Evolutionary conservation across 2,888 invertebrate genomes (phyloP).

Genomic region (Pelosia muscerda): DNA sequence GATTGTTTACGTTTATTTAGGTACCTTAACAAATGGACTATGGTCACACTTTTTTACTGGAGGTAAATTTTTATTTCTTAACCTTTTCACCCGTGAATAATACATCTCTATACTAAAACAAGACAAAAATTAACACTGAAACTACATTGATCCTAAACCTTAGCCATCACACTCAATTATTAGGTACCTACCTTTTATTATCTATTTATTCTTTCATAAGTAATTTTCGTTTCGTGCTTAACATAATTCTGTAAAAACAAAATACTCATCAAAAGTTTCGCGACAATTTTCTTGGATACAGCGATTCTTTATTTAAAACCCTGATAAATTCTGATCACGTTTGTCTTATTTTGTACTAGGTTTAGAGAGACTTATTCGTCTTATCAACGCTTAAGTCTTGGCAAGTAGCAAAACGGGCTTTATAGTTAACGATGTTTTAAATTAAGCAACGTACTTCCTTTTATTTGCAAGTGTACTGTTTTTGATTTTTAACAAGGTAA

Average conservation of each 20-base stretch:
- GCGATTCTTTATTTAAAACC: constrained; percentile 18
- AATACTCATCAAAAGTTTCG: constrained; percentile 11
- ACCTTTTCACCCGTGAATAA: too few species aligned
- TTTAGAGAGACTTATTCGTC: constrained; percentile 32
- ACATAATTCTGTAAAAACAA: constrained; percentile 4
- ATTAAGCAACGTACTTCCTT: background rate
- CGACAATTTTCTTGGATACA: constrained; percentile 4
- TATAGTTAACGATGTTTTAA: background rate
- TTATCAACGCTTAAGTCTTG: constrained; percentile 31
- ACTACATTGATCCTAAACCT: background rate
- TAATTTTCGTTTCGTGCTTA: background rate
- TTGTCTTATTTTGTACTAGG: constrained; percentile 28
- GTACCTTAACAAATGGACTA: too few species aligned
- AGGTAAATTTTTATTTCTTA: background rate
- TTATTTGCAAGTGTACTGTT: background rate
- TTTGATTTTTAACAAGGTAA: background rate
- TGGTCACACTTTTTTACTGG: background rate
- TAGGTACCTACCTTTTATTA: background rate
- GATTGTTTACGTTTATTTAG: too few species aligned
- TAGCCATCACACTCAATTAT: background rate
- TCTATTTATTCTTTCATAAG: background rate
- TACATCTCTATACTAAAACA: background rate
- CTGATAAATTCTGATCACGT: constrained; percentile 44
- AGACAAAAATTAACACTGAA: background rate
- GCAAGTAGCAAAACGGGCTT: constrained; percentile 17